Base-by-base conservation (phyloP, 2,797 vertebrate species). In the Amblyraja radiata region DNA sequence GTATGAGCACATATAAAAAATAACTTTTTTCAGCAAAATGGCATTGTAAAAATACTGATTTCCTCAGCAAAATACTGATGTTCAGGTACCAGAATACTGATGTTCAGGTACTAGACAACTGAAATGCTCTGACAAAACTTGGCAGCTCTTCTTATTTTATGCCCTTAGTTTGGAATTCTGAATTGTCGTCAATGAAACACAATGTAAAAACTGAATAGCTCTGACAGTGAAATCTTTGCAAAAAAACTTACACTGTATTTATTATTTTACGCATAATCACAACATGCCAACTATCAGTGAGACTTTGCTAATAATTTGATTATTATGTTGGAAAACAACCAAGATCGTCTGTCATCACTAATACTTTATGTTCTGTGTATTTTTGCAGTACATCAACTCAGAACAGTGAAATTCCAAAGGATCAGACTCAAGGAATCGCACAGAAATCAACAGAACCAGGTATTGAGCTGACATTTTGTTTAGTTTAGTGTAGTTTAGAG, bases 401-500 rank as follows among this genome's bases (percentile, higher is more conserved):
- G 71, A 76, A 16, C 11, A 92, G 21, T 76, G 71, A 76, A 92
- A 74, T 74, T 1, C 90, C 71, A 0, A 5, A 74, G 71, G 90
- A 92, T 23, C 90, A 74, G 39, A 65, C 63, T 88, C 90, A 91
- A 46, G 68, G 46, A 54, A 74, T 76, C 11, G 8, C 25, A 58
- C 23, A 46, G 71, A 71, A 92, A 39, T 7, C 90, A 54, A 92
- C 90, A 74, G 90, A 9, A 92, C 14, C 23, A 74, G 90, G 90
- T 92, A 92, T 46, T 92, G 71, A 76, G 1, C 90, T 74, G 46
- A 92, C 7, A 54, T 91, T 71, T 46, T 3, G 46, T 46, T 46
- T 46, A 4, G 46, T 46, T 46, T 46, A 46, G 46, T 46, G 46
- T 46, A 46, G 46, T 46, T 46, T 46, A 46, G 46, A 46, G 46